Evolutionary conservation across 1,140 invertebrate species (phyloP), one percentile per base, ranked within the genome.

Genomic region (Drosophila miranda): DNA sequence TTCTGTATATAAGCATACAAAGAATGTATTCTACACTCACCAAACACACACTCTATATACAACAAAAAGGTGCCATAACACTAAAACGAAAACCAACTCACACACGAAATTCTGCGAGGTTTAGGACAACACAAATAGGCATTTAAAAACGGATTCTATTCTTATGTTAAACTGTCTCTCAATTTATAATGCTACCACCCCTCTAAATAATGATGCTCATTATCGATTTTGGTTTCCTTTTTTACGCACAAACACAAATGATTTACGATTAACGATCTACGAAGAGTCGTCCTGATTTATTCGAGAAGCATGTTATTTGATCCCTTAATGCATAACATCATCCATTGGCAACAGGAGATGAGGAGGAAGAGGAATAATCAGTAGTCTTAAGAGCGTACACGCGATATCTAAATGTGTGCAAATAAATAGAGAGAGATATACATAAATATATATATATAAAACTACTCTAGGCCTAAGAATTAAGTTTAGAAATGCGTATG

Each of bases 81-180:
- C 34, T 38, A 38, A 13, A 38, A 38, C 11, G 57, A 73, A 75
- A 38, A 66, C n/a, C 75, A 26, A 68, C 7, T 75, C 48, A 62
- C 19, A 55, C 43, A 83, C 42, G 34, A 75, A 76, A 77, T 74
- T 84, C 28, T 48, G 63, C 64, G 44, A 76, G 81, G 76, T 78
- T 75, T 83, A 78, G 78, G 79, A 82, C 70, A 78, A 82, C 75
- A 78, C 75, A 70, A 82, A 82, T 75, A 83, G 79, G 79, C 79
- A 82, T 82, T 82, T 82, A 82, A 78, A 73, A 71, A 70, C 41
- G 16, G 51, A 50, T 69, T 69, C 38, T 45, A 46, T 54, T 13
- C 13, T 16, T 30, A 54, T 45, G 56, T 52, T 58, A 58, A 45
- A 45, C 42, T 60, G 16, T 59, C 42, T 52, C 49, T 52, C 43